These are phyloP conservation scores for Acipenser transmontanus DNA, from an alignment of 2,797 vertebrate species.

Conservation along the genomic window DNA sequence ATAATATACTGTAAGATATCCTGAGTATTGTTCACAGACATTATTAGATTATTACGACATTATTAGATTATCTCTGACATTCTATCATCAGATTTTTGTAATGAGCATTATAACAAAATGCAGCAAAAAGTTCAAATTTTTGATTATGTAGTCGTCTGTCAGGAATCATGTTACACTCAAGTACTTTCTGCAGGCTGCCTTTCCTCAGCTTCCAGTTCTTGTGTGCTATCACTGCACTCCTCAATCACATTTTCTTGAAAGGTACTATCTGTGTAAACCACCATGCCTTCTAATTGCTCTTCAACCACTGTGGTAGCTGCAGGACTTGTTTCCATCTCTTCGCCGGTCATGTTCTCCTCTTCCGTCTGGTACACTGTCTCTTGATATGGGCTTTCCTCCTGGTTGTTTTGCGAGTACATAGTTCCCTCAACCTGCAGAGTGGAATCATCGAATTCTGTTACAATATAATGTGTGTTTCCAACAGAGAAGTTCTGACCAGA, in stretches of 20 bases:
- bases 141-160: constrained; percentile 40
- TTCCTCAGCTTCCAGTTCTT: not conserved
- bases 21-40: too few species aligned
- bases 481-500: constrained; percentile 45
- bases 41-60: too few species aligned
- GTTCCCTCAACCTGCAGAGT: constrained; percentile 62
- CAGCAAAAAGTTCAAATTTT: not conserved
- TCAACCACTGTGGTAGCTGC: constrained; percentile 27
- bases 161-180: constrained; percentile 22
- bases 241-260: constrained; percentile 59
- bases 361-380: constrained; percentile 34
- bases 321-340: constrained; percentile 18
- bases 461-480: constrained; percentile 83
- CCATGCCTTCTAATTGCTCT: constrained; percentile 61
- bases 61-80: too few species aligned
- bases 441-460: constrained; percentile 81
- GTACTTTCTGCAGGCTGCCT: too few species aligned
- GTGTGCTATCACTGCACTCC: constrained; percentile 34
- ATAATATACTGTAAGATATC: too few species aligned
- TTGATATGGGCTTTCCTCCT: constrained; percentile 42
- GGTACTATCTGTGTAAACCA: constrained; percentile 73
- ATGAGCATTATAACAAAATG: too few species aligned
- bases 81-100: too few species aligned
- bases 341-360: constrained; percentile 5
- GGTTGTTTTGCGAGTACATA: constrained; percentile 60